Conservation (phyloP, 2,113 vertebrate species). For the Austrofundulus limnaeus region DNA sequence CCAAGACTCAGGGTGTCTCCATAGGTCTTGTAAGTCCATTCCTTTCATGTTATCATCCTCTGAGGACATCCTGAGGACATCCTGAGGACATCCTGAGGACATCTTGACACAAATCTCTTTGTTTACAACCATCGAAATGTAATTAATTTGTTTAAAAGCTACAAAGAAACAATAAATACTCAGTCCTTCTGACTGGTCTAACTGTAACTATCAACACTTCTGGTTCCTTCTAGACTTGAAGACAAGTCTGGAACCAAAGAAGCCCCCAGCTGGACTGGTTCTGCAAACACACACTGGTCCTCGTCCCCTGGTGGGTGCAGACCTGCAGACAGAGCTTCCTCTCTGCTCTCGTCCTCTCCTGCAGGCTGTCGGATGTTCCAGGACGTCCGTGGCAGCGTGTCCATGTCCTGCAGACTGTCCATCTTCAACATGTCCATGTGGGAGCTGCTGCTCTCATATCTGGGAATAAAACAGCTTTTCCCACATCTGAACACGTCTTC, state of each 20-base stretch:
- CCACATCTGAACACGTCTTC: conserved; percentile 82
- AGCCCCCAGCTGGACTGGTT: background rate
- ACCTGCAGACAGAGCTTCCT: conserved; percentile 89
- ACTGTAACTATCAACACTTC: too few relatives aligned
- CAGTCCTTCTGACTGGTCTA: too few relatives aligned
- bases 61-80: too few relatives aligned
- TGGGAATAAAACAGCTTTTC: conserved; percentile 92
- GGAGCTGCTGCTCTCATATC: conserved; percentile 79
- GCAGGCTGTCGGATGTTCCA: conserved; percentile 92
- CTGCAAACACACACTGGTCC: background rate
- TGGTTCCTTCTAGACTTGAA: too few relatives aligned
- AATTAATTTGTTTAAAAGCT: too few relatives aligned
- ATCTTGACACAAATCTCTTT: too few relatives aligned
- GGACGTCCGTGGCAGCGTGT: conserved; percentile 83
- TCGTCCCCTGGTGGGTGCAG: background rate
- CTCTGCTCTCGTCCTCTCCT: conserved; percentile 77
- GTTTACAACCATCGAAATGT: too few relatives aligned
- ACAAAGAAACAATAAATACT: too few relatives aligned
- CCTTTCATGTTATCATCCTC: too few relatives aligned
- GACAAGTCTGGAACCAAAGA: background rate
- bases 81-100: too few relatives aligned
- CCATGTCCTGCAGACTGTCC: conserved; percentile 81
- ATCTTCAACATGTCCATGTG: conserved; percentile 95
- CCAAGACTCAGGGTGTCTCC: too few relatives aligned
- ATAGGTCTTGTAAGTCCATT: background rate